phyloP scores from a whole-genome alignment of 2,113 vertebrate genomes.

The Fregetta grallaria region DNA sequence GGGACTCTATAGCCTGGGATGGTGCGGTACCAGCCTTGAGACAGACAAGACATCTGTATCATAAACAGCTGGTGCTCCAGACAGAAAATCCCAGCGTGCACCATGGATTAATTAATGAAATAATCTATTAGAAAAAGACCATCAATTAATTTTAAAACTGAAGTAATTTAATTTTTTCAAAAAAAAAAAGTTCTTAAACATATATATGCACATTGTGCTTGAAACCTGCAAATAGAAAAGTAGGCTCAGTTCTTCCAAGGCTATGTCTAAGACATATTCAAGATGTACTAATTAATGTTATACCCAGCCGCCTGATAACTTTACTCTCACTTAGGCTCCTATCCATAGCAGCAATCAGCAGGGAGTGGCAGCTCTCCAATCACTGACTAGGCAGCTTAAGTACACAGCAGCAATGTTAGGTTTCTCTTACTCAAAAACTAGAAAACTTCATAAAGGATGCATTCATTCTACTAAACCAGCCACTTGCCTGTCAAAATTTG shows the following conservation, averaged over 20 bases:
- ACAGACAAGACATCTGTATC: not conserved
- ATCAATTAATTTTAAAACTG: not conserved
- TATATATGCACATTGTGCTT: not conserved
- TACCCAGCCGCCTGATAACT: not conserved
- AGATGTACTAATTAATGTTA: not conserved
- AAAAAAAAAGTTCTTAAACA: not conserved
- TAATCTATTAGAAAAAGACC: not conserved
- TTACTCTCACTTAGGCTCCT: constrained; percentile 1
- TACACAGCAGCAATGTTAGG: not conserved
- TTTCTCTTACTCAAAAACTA: not conserved
- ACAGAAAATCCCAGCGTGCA: not conserved
- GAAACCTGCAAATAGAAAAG: not conserved
- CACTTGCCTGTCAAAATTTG: not conserved
- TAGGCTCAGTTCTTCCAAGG: not conserved
- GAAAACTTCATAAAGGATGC: constrained; percentile 4
- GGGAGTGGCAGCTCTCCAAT: constrained; percentile 3
- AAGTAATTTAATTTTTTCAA: not conserved
- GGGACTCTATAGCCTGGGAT: not conserved
- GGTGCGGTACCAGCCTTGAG: not conserved
- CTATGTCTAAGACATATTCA: not conserved
- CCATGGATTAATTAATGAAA: not conserved
- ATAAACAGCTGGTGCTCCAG: not conserved
- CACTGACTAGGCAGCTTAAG: not conserved
- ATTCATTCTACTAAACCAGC: not conserved
- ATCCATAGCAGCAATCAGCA: not conserved